phyloP scores from a whole-genome alignment of 2,888 invertebrate species.

The Eilema depressum region DNA sequence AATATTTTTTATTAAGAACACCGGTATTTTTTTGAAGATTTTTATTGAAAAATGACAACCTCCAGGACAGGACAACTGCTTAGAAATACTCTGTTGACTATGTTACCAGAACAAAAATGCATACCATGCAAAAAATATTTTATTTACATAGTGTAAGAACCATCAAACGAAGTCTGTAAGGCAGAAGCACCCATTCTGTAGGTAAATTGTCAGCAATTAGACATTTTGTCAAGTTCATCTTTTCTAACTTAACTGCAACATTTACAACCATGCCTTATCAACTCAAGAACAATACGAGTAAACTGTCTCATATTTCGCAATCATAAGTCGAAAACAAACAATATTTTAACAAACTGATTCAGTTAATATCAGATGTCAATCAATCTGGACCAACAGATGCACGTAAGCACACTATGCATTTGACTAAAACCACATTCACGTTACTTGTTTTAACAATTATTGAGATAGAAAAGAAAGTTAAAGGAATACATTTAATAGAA shows the following conservation, averaged over 20 bases:
- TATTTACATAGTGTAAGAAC: no score
- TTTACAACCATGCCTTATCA: not conserved
- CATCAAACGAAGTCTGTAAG: no score
- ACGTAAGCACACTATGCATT: slow-evolving; percentile 14
- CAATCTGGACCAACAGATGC: not conserved
- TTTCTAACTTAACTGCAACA: not conserved
- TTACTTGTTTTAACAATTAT: slow-evolving; percentile 3
- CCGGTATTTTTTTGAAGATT: no score
- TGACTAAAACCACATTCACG: not conserved
- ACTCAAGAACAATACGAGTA: slow-evolving; percentile 19
- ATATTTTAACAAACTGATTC: not conserved
- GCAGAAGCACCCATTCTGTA: not conserved
- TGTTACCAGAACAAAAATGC: not conserved
- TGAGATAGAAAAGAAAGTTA: not conserved
- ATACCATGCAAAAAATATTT: no score
- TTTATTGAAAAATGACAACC: no score
- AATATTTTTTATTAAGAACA: no score
- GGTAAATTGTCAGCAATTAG: not conserved
- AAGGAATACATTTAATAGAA: slow-evolving; percentile 7
- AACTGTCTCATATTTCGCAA: slow-evolving; percentile 19
- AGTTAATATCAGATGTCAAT: not conserved
- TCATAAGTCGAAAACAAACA: slow-evolving; percentile 11
- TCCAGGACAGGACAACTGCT: no score
- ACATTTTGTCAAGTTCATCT: not conserved
- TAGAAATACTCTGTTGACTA: no score